These are phyloP conservation scores for Blastomussa wellsi DNA, from an alignment of 92 coral and sea anemone species.

Conservation along the genomic window DNA sequence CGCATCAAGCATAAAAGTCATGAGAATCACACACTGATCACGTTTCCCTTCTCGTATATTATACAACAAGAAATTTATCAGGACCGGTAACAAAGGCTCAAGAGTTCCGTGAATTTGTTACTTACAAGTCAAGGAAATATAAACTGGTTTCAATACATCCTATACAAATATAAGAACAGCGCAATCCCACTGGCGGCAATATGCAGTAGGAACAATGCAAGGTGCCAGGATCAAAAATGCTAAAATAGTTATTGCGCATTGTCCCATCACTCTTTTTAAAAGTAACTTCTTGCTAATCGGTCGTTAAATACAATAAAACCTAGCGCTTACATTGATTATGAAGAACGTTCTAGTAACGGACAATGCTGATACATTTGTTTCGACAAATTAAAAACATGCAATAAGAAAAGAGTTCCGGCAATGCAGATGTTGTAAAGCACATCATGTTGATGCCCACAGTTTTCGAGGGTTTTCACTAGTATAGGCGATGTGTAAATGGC, in stretches of 20 bases:
- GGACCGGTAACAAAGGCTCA: not conserved
- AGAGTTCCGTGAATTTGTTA: not conserved
- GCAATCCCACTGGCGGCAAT: not conserved
- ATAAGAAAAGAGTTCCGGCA: not conserved
- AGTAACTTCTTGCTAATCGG: not conserved
- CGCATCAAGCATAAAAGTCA: too few relatives aligned
- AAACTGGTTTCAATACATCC: not conserved
- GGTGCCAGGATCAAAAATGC: not conserved
- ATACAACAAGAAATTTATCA: not conserved
- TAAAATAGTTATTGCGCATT: not conserved
- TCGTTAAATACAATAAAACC: not conserved
- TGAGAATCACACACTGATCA: not conserved
- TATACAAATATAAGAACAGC: not conserved
- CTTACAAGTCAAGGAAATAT: not conserved
- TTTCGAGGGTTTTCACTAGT: not conserved
- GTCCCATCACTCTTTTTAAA: not conserved
- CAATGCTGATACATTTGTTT: not conserved
- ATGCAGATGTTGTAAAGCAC: not conserved
- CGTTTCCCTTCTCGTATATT: not conserved
- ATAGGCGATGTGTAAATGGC: not conserved
- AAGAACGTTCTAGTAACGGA: not conserved
- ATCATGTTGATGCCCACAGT: not conserved
- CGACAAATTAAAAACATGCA: not conserved
- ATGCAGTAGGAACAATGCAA: too few relatives aligned
- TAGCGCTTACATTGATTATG: not conserved